Percentiles rank a stretch among this genome's conserved stretches.
Conservation (phyloP, 92 coral and sea anemone species). For the Porites lobata region DNA sequence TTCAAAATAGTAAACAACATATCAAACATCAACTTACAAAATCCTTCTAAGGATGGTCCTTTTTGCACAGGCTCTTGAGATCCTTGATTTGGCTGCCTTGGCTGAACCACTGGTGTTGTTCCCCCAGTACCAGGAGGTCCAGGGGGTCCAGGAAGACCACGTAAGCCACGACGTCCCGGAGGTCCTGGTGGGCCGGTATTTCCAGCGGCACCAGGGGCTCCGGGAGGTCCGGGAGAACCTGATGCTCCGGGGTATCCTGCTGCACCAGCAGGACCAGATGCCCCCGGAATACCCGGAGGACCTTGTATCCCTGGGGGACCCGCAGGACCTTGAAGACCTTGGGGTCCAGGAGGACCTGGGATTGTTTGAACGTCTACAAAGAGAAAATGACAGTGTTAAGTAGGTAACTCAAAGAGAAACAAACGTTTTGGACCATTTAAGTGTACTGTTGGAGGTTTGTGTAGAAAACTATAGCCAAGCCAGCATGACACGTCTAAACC, state of each 20-base stretch:
- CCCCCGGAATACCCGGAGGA: slow-evolving; percentile 20
- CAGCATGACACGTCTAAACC: no score
- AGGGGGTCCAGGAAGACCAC: slow-evolving; percentile 66
- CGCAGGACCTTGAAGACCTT: slow-evolving; percentile 36
- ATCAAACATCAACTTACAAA: slow-evolving; percentile 50
- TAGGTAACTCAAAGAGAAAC: neutral
- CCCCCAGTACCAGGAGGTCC: slow-evolving; percentile 73
- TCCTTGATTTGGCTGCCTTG: slow-evolving; percentile 30
- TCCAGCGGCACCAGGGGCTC: slow-evolving; percentile 49
- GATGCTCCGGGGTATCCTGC: slow-evolving; percentile 51
- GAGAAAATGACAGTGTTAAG: neutral
- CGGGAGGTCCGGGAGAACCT: slow-evolving; percentile 48
- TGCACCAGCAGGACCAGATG: slow-evolving; percentile 44
- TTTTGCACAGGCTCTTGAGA: slow-evolving; percentile 7
- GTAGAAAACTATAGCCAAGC: no score
- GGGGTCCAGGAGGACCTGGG: slow-evolving; percentile 66
- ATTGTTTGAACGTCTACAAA: slow-evolving; percentile 26
- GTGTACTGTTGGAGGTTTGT: no score
- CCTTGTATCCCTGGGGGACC: slow-evolving; percentile 36
- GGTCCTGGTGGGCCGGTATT: slow-evolving; percentile 68
- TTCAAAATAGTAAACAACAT: no score
- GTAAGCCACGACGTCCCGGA: slow-evolving; percentile 30
- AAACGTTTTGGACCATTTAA: neutral
- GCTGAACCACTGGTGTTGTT: slow-evolving; percentile 37
- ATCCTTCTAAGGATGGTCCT: slow-evolving; percentile 65